Base-by-base conservation (phyloP, 2,888 invertebrate genomes). In the Stenoptilia bipunctidactyla region DNA sequence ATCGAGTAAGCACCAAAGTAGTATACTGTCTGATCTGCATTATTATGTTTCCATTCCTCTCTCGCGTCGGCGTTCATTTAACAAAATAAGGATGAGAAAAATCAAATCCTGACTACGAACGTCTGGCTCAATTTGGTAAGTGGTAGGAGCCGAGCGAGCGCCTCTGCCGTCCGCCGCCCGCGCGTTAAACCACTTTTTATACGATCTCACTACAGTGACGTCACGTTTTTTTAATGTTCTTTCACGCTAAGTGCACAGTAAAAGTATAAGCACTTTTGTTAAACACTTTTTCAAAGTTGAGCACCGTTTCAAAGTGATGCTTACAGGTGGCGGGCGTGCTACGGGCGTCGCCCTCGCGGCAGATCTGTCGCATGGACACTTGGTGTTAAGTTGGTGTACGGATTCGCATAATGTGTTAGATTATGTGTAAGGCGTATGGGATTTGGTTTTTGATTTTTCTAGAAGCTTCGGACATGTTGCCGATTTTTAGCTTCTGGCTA, bases 41-140 rank as follows among this genome's bases (percentile, higher is more conserved):
- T 62, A 61, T 73, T 55, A 69, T 66, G 76, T 82, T 77, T 77
- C 74, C 64, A 12, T 79, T 75, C 74, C 74, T 76, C 79, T 85
- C 82, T 79, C 75, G 77, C 79, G 75, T 68, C 71, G 67, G 82
- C 85, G 84, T 89, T 86, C 88, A 90, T 84, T 90, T 72, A 61
- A 72, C 79, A 71, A 79, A 77, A 77, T 76, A 80, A 98, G 97
- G 97, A 98, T 87, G 98, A 98, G 90, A 98, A 97, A 90, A 97
- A 96, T 87, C 97, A 97, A 90, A 96, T 97, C 86, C 92, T 97
- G 86, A 94, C 96, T 76, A 96, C 96, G 85, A 97, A 97, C 89
- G 93, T 96, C 85, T 97, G 97, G 97, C 91, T 97, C 77, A 94
- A 96, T 88, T 90, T 97, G 94, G 96, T 97, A 91, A 94, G 96